Conservation (phyloP, 92 coral and sea anemone genomes). For the Montipora capitata region DNA sequence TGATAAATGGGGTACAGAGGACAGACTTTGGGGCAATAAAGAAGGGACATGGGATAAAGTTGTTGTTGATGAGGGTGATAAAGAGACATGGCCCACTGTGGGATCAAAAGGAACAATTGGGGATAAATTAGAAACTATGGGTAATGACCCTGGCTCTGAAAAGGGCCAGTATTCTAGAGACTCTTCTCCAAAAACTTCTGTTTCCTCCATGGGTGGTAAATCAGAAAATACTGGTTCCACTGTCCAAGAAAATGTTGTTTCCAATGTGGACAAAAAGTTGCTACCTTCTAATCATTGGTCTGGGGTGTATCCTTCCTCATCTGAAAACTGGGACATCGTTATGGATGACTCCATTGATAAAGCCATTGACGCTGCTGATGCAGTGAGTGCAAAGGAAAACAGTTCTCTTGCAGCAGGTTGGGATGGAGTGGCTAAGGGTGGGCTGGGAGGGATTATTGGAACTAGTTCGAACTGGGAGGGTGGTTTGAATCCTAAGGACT, state of each 20-base stretch:
- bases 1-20: conserved; percentile 95
- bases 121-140: conserved; percentile 43
- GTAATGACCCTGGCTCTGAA: conserved; percentile 65
- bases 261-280: conserved; percentile 64
- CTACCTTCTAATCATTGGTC: conserved; percentile 51
- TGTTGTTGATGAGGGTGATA: conserved; percentile 91
- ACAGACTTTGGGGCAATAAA: conserved; percentile 94
- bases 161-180: conserved; percentile 59
- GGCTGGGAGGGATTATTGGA: conserved; percentile 91
- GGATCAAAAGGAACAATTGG: conserved; percentile 80
- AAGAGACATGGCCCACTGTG: conserved; percentile 97
- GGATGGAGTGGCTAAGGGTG: conserved; percentile 90
- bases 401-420: conserved; percentile 79
- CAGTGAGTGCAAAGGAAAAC: conserved; percentile 64
- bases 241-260: conserved; percentile 37
- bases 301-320: conserved; percentile 56
- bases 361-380: conserved; percentile 92
- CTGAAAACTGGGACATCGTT: conserved; percentile 85
- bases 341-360: conserved; percentile 89
- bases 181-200: conserved; percentile 59
- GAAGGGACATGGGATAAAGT: conserved; percentile 88
- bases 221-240: conserved; percentile 48
- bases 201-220: conserved; percentile 35
- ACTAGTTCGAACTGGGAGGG: conserved; percentile 74
- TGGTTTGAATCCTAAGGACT: conserved; percentile 48